A percentile compares a stretch with the other conserved stretches of the same genome.
Evolutionary conservation across 2,797 vertebrate species (phyloP).

Genomic region (Neosalanx taihuensis): DNA sequence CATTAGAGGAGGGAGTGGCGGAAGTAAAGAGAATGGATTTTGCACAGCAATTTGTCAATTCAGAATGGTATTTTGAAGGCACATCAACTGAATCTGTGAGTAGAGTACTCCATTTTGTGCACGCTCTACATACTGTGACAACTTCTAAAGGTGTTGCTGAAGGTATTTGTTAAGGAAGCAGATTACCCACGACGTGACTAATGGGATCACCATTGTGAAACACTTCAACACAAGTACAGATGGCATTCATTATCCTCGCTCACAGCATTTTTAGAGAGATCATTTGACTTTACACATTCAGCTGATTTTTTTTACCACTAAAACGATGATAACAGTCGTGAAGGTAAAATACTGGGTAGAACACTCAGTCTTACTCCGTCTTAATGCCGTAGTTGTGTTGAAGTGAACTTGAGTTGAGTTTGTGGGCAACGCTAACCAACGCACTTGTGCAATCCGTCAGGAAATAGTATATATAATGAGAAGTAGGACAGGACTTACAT

Average conservation of each 20-base stretch:
- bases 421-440: neutral
- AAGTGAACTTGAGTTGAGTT: neutral
- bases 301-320: neutral
- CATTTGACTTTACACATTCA: too few species aligned
- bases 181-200: slow-evolving; percentile 11
- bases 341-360: neutral
- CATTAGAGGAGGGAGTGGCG: slow-evolving; percentile 19
- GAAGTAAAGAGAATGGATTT: slow-evolving; percentile 54
- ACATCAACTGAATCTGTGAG: slow-evolving; percentile 62
- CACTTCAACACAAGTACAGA: neutral
- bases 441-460: neutral
- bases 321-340: neutral
- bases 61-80: slow-evolving; percentile 41
- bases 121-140: neutral
- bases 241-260: too few species aligned
- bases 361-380: neutral
- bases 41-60: slow-evolving; percentile 28
- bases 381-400: neutral
- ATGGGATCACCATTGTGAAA: neutral
- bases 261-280: too few species aligned
- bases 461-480: neutral
- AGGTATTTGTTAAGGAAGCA: slow-evolving; percentile 1
- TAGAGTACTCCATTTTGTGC: slow-evolving; percentile 37
- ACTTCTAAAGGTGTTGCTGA: slow-evolving; percentile 6
- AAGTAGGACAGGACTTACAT: neutral